Percentiles rank a stretch among this genome's conserved stretches.
Conservation (phyloP, 2,113 vertebrate genomes). For the Melospiza melodia region DNA sequence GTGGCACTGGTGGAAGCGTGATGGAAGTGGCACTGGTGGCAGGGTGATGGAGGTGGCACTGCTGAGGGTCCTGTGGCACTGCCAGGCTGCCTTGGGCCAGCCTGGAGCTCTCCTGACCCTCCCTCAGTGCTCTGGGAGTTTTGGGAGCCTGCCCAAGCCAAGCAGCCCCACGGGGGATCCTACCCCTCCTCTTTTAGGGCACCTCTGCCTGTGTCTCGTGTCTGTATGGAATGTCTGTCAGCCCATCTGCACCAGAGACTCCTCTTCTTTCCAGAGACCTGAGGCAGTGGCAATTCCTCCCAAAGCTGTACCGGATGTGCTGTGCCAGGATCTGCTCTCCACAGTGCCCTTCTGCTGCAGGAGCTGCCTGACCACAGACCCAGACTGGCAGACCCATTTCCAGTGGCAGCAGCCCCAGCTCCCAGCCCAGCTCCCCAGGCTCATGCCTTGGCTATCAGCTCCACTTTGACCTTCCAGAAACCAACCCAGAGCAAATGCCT, state of each 20-base stretch:
- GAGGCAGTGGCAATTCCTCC: neutral
- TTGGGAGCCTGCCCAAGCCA: neutral
- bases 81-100: neutral
- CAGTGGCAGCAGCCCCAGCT: neutral
- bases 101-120: neutral
- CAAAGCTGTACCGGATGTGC: neutral
- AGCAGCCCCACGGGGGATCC: neutral
- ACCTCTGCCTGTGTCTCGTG: fast-evolving
- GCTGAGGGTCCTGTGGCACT: neutral
- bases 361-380: neutral
- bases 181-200: neutral
- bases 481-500: neutral
- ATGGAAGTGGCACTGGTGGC: too few species aligned
- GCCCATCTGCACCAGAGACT: neutral
- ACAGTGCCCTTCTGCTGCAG: neutral
- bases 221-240: neutral
- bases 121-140: neutral
- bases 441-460: neutral
- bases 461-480: neutral
- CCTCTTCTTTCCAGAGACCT: neutral
- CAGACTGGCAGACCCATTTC: neutral
- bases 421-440: neutral
- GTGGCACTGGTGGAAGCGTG: too few species aligned
- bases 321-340: neutral
- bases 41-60: too few species aligned